Percentiles rank a stretch among this genome's conserved stretches.
Conservation (phyloP, 2,113 vertebrate genomes). For the Hippocampus zosterae region DNA sequence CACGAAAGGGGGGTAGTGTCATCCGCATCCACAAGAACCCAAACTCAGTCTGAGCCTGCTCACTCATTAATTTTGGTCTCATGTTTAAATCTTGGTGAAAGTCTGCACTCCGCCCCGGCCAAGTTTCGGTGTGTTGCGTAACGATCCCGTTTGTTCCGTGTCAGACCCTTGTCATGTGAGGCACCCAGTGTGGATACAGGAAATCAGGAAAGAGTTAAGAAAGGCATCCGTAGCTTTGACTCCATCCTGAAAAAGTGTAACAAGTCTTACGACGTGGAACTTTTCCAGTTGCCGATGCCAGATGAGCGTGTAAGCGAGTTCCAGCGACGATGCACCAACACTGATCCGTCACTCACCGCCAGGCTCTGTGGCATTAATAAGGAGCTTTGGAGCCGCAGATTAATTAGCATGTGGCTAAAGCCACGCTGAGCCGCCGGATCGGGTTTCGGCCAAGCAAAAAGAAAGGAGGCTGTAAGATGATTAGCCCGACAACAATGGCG, state of each 20-base stretch:
- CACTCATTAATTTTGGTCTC: not conserved
- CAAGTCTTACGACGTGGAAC: constrained; percentile 11
- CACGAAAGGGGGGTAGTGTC: not conserved
- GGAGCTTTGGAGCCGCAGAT: constrained; percentile 41
- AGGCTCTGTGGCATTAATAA: constrained; percentile 46
- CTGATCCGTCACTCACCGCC: not conserved
- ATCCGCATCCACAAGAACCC: not conserved
- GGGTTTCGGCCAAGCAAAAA: constrained; percentile 51
- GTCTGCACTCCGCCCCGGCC: constrained; percentile 24
- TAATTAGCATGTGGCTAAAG: constrained; percentile 61
- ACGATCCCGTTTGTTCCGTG: constrained; percentile 51
- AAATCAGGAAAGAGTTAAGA: not conserved
- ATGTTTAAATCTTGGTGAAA: constrained; percentile 1
- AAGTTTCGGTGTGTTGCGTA: constrained; percentile 46
- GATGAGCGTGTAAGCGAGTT: not conserved
- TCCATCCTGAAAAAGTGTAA: not conserved
- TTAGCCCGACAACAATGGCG: constrained; percentile 40
- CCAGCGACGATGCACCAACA: not conserved
- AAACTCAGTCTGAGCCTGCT: not conserved
- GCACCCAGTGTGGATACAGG: not conserved
- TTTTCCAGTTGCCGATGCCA: constrained; percentile 29
- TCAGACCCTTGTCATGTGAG: constrained; percentile 38
- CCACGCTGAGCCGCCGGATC: constrained; percentile 48
- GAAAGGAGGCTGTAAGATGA: constrained; percentile 38
- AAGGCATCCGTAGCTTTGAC: not conserved